A percentile compares a stretch with the other conserved stretches of the same genome.
phyloP scores from a whole-genome alignment of 2,888 invertebrate genomes.

The Cyclophora punctaria region DNA sequence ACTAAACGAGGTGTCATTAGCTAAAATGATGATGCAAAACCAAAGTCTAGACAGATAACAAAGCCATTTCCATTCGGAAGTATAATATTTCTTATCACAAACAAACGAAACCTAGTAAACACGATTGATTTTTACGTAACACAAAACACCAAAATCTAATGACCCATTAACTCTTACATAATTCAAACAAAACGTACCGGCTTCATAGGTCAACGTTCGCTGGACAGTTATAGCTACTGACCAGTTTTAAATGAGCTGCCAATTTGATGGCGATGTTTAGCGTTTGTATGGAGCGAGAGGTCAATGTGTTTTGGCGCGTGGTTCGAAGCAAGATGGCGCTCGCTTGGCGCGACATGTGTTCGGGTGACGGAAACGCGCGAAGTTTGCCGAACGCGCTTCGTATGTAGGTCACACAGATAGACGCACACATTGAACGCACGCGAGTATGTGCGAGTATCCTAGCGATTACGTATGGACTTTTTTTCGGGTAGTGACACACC shows the following conservation, averaged over 20 bases:
- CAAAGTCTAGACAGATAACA: too few species aligned
- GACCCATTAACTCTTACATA: slow-evolving; percentile 11
- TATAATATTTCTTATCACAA: slow-evolving; percentile 30
- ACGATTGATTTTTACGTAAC: slow-evolving; percentile 40
- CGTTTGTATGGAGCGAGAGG: slow-evolving; percentile 19
- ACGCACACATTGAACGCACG: slow-evolving; percentile 44
- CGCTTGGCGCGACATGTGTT: slow-evolving; percentile 44
- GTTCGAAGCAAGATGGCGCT: slow-evolving; percentile 48
- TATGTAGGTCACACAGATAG: slow-evolving; percentile 71
- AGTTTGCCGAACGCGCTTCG: slow-evolving; percentile 53
- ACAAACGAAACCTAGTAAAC: slow-evolving; percentile 35
- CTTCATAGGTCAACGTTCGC: background rate
- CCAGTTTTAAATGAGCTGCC: background rate
- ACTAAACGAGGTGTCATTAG: too few species aligned
- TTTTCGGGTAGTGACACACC: slow-evolving; percentile 50
- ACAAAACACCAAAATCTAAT: slow-evolving; percentile 14
- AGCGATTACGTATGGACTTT: slow-evolving; percentile 37
- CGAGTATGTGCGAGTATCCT: slow-evolving; percentile 35
- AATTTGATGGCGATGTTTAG: background rate
- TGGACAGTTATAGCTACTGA: background rate
- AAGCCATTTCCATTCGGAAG: slow-evolving; percentile 11
- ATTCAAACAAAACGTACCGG: background rate
- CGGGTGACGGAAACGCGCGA: slow-evolving; percentile 57
- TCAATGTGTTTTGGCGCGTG: slow-evolving; percentile 40
- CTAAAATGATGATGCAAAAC: too few species aligned